These are phyloP conservation scores for Hoplostethus atlanticus DNA, from an alignment of 2,797 vertebrate genomes.

Conservation along the genomic window DNA sequence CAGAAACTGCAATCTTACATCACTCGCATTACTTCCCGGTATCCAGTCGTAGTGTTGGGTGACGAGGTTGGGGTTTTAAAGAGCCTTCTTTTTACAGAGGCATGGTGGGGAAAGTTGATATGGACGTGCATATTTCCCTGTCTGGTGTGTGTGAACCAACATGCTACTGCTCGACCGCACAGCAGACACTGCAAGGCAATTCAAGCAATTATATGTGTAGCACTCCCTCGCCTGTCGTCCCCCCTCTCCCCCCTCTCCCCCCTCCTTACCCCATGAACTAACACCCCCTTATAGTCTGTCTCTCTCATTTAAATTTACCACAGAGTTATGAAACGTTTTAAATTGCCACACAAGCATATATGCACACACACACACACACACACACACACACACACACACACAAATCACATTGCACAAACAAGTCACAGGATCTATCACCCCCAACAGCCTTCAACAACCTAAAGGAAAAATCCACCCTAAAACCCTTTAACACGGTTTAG, in stretches of 20 bases:
- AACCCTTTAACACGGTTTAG: no score
- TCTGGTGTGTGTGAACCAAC: conserved; percentile 80
- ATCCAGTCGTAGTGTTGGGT: conserved; percentile 40
- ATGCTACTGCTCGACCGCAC: conserved; percentile 79
- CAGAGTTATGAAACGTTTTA: conserved; percentile 59
- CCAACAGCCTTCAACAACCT: no score
- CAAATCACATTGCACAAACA: not conserved
- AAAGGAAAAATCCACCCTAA: no score
- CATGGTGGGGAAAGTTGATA: conserved; percentile 65
- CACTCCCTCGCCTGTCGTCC: conserved; percentile 22
- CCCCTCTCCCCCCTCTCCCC: conserved; percentile 25
- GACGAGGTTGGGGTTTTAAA: conserved; percentile 56
- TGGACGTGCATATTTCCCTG: conserved; percentile 78
- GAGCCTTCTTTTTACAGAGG: conserved; percentile 59
- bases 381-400: conserved; percentile 3
- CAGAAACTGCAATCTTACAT: conserved; percentile 57
- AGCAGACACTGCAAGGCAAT: conserved; percentile 74
- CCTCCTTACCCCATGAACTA: conserved; percentile 55
- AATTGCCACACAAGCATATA: conserved; percentile 16
- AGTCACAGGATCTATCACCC: no score
- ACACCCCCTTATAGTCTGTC: conserved; percentile 65
- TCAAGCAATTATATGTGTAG: conserved; percentile 79
- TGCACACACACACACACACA: conserved; percentile 19
- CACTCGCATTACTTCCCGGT: conserved; percentile 59
- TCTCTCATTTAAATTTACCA: conserved; percentile 68